Evolutionary conservation across 1,140 invertebrate genomes (phyloP).

Genomic region (Leptopilina clavipes): DNA sequence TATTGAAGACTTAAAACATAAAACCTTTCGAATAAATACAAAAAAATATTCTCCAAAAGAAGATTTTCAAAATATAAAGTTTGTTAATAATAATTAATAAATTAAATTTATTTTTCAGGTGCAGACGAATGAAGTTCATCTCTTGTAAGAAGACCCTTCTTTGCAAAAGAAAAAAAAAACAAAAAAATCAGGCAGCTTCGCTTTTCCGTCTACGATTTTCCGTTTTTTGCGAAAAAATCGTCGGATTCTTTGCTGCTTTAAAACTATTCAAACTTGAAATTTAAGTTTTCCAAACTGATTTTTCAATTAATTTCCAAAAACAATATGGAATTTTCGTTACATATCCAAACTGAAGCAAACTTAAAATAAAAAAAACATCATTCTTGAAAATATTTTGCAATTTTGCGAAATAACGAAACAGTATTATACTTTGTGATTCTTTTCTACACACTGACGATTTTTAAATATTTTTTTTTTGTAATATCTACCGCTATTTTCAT

Average conservation of each 20-base stretch:
- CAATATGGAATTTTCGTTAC: not conserved
- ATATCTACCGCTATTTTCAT: too few species aligned
- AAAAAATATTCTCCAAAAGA: too few species aligned
- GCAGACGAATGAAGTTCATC: slow-evolving; percentile 51
- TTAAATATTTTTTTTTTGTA: slow-evolving; percentile 34
- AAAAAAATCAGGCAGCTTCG: slow-evolving; percentile 38
- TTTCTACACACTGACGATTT: slow-evolving; percentile 52
- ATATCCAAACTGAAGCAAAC: not conserved
- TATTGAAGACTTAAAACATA: not conserved
- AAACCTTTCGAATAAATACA: not conserved
- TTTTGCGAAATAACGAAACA: slow-evolving; percentile 55
- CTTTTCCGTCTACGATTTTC: slow-evolving; percentile 42
- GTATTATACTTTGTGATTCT: slow-evolving; percentile 70
- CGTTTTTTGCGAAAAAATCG: slow-evolving; percentile 15
- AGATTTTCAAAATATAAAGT: too few species aligned
- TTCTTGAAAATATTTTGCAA: not conserved
- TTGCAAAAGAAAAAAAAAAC: slow-evolving; percentile 31
- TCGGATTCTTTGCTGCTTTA: slow-evolving; percentile 5
- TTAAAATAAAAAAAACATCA: not conserved
- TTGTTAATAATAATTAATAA: slow-evolving; percentile 31
- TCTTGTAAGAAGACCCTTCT: slow-evolving; percentile 52
- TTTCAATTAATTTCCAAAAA: not conserved
- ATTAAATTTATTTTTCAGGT: slow-evolving; percentile 49
- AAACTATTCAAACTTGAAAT: not conserved
- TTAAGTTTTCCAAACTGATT: slow-evolving; percentile 1